Conservation (phyloP, 2,797 vertebrate species). For the Cryptoblepharus egeriae region DNA sequence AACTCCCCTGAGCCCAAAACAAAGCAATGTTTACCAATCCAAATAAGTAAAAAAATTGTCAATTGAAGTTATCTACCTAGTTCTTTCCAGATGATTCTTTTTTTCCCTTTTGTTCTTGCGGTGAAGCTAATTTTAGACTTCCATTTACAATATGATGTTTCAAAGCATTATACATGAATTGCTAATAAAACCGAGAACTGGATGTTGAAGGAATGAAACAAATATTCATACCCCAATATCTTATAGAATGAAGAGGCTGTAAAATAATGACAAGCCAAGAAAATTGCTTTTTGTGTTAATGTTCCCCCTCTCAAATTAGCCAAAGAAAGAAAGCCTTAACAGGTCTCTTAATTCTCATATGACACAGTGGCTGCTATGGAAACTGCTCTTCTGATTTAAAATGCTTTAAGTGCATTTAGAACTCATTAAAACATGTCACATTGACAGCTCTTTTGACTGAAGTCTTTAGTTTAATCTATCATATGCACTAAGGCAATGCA, state of each 20-base stretch:
- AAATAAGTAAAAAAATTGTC: not conserved
- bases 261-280: slow-evolving; percentile 18
- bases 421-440: slow-evolving; percentile 17
- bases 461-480: slow-evolving; percentile 39
- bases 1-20: not conserved
- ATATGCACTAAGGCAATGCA: not conserved
- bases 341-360: slow-evolving; percentile 10
- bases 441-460: slow-evolving; percentile 24
- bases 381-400: slow-evolving; percentile 36
- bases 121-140: not conserved
- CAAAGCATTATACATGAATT: slow-evolving; percentile 24
- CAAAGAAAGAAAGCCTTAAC: slow-evolving; percentile 31
- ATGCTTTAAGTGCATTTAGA: slow-evolving; percentile 50
- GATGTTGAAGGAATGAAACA: not conserved
- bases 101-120: not conserved
- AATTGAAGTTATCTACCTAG: not conserved
- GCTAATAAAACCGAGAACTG: not conserved
- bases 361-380: slow-evolving; percentile 25
- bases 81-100: not conserved
- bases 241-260: not conserved
- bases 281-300: slow-evolving; percentile 28
- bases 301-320: slow-evolving; percentile 22
- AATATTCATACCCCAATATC: slow-evolving; percentile 4
- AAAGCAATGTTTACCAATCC: not conserved
- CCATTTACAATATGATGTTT: not conserved